phyloP scores from a whole-genome alignment of 2,113 vertebrate species.

The Heloderma charlesbogerti region DNA sequence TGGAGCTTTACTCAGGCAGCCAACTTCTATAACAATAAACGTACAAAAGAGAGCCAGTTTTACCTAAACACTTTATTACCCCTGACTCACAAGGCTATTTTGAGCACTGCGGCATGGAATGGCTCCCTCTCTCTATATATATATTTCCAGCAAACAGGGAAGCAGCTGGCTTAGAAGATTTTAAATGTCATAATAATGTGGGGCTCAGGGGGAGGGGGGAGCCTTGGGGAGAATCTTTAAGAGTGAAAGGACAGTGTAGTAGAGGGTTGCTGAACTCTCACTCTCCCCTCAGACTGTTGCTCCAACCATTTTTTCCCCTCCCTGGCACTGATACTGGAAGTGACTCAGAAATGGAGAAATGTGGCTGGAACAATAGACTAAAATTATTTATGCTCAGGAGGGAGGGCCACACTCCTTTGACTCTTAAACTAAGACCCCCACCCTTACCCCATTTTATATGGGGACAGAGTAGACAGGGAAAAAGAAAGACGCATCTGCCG shows the following conservation, averaged over 20 bases:
- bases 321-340: neutral
- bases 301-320: neutral
- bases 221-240: neutral
- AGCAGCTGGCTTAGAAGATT: slow-evolving; percentile 7
- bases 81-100: slow-evolving; percentile 29
- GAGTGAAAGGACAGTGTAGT: neutral
- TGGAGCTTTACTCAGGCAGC: slow-evolving; percentile 26
- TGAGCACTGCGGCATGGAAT: neutral
- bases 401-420: neutral
- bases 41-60: slow-evolving; percentile 50
- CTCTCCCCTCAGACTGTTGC: neutral
- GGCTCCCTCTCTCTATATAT: slow-evolving; percentile 11
- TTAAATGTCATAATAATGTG: neutral
- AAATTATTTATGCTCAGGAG: too few species aligned
- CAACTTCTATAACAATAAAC: slow-evolving; percentile 43
- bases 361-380: neutral
- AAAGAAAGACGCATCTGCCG: neutral
- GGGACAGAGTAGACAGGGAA: neutral
- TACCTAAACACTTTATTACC: slow-evolving; percentile 52
- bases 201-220: neutral
- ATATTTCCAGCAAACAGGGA: slow-evolving; percentile 29
- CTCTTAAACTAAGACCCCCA: neutral
- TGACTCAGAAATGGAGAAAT: neutral
- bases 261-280: neutral
- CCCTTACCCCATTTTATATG: neutral